These are phyloP conservation scores for Pardosa pseudoannulata DNA, from an alignment of 2,888 invertebrate genomes.

Conservation along the genomic window DNA sequence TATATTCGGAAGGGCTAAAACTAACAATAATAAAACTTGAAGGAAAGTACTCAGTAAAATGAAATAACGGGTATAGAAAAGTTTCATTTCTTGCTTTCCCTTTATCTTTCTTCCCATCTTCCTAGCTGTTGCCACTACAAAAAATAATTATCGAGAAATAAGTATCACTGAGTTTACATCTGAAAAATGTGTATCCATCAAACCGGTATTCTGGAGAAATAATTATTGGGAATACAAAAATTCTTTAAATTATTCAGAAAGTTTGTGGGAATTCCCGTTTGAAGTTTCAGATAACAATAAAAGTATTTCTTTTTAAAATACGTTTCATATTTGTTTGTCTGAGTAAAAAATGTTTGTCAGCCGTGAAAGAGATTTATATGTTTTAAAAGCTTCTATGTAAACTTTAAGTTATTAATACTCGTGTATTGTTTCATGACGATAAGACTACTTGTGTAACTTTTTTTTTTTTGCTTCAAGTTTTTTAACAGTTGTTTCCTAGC, in stretches of 20 bases:
- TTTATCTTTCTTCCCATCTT: not conserved
- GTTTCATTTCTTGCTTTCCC: not conserved
- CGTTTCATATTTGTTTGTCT: too few relatives aligned
- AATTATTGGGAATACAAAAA: not conserved
- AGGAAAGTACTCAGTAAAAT: not conserved
- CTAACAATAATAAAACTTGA: too few relatives aligned
- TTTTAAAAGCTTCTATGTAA: too few relatives aligned
- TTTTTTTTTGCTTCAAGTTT: too few relatives aligned
- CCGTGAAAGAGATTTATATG: too few relatives aligned
- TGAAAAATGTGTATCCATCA: not conserved
- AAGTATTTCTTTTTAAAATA: too few relatives aligned
- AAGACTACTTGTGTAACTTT: too few relatives aligned
- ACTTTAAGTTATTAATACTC: too few relatives aligned
- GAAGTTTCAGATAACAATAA: not conserved
- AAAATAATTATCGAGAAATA: not conserved
- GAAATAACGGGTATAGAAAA: not conserved
- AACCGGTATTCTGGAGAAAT: not conserved
- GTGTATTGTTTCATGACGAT: too few relatives aligned
- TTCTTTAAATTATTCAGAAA: constrained; percentile 6
- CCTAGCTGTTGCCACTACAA: not conserved
- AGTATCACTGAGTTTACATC: not conserved
- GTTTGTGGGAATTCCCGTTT: not conserved
- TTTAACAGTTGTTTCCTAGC: too few relatives aligned
- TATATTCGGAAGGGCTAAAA: too few relatives aligned
- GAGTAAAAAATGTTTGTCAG: too few relatives aligned